Percentiles rank a stretch among this genome's conserved stretches.
These are phyloP conservation scores for Lysandra bellargus DNA, from an alignment of 2,888 invertebrate genomes.

Conservation along the genomic window DNA sequence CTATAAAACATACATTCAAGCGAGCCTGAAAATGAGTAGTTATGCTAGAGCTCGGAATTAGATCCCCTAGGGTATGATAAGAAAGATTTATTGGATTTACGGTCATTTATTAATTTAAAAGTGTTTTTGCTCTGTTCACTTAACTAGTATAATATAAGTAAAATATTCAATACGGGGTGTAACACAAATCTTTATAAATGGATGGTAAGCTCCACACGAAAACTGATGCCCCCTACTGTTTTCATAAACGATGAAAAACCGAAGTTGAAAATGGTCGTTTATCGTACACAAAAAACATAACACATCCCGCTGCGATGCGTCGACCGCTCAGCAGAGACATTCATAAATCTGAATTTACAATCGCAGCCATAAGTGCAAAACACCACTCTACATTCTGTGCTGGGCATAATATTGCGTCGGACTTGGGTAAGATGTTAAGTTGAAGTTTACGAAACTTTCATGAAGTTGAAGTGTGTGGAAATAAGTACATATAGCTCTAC, in stretches of 20 bases:
- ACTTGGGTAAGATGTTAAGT: background rate
- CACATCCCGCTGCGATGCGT: conserved; percentile 36
- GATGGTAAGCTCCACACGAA: conserved; percentile 5
- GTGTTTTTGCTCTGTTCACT: background rate
- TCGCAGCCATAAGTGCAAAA: conserved; percentile 12
- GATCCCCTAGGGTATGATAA: too few species aligned
- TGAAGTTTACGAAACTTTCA: background rate
- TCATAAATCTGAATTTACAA: conserved; percentile 31
- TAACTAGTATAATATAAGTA: background rate
- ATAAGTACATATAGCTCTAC: background rate
- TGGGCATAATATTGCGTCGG: background rate
- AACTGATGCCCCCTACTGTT: conserved; percentile 18
- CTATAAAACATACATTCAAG: background rate
- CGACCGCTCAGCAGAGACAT: conserved; percentile 10
- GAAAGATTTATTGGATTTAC: too few species aligned
- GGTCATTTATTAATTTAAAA: background rate
- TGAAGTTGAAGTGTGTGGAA: background rate
- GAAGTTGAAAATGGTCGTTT: conserved; percentile 28
- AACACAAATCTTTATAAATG: conserved; percentile 1
- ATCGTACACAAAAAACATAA: conserved; percentile 32
- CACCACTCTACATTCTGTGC: background rate
- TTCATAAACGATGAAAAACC: conserved; percentile 25
- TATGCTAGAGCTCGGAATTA: too few species aligned
- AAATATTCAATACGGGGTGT: background rate
- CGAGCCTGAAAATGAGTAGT: too few species aligned